phyloP scores from a whole-genome alignment of 2,888 invertebrate genomes.

The Leptura quadrifasciata region DNA sequence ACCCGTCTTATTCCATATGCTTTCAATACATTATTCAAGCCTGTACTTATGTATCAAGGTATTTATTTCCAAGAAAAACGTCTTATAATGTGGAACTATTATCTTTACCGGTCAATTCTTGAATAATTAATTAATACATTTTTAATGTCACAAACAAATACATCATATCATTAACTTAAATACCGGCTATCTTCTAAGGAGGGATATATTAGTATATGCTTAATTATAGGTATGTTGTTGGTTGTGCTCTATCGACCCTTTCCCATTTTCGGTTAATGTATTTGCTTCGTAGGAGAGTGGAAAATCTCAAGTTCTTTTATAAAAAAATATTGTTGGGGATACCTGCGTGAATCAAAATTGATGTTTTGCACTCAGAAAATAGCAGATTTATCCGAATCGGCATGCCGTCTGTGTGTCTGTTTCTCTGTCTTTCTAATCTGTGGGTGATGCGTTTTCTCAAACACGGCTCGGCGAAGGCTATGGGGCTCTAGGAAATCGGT shows the following conservation, averaged over 20 bases:
- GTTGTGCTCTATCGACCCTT: not conserved
- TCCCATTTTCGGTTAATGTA: not conserved
- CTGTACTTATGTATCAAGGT: not conserved
- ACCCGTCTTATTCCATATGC: constrained; percentile 10
- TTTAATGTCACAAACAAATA: constrained; percentile 58
- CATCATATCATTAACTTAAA: constrained; percentile 57
- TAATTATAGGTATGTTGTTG: constrained; percentile 30
- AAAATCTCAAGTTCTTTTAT: too few species aligned
- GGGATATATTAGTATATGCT: constrained; percentile 47
- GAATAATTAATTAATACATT: constrained; percentile 58
- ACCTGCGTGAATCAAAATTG: too few species aligned
- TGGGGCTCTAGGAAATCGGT: too few species aligned
- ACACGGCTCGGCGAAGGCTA: too few species aligned
- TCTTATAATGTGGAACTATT: constrained; percentile 47
- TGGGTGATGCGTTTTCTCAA: too few species aligned
- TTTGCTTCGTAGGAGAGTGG: too few species aligned
- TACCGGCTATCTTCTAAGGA: constrained; percentile 49
- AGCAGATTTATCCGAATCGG: too few species aligned
- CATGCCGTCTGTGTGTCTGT: too few species aligned
- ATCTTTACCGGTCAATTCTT: constrained; percentile 48
- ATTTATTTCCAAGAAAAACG: constrained; percentile 32
- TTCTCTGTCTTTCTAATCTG: too few species aligned
- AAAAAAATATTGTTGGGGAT: too few species aligned
- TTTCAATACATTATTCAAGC: constrained; percentile 14
- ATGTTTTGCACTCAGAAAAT: too few species aligned